Conservation (phyloP, 2,113 vertebrate species). For the Semnopithecus entellus region DNA sequence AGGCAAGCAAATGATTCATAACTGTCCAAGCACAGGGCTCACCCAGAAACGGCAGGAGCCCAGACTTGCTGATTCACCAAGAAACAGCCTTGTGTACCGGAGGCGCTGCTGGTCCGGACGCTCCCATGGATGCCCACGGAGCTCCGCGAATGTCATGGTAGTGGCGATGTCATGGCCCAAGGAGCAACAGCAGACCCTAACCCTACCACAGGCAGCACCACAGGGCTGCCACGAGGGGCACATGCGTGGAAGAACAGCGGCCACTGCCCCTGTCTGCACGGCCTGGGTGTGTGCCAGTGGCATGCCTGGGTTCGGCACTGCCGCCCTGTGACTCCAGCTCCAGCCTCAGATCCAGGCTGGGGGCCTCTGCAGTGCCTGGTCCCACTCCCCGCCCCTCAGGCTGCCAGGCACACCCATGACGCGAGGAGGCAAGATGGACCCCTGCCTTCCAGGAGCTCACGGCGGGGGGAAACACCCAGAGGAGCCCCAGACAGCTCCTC, state of each 20-base stretch:
- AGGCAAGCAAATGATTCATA: slow-evolving; percentile 77
- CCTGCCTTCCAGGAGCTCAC: not conserved
- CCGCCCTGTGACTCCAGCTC: not conserved
- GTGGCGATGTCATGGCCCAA: rapidly evolving
- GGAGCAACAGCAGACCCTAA: not conserved
- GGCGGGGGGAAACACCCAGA: not conserved
- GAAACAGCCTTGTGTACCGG: rapidly evolving
- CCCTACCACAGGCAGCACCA: not conserved
- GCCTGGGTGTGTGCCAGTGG: not conserved
- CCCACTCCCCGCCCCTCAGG: not conserved
- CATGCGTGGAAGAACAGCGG: not conserved
- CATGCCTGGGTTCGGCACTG: rapidly evolving
- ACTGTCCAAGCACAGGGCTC: slow-evolving; percentile 53
- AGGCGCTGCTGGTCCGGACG: rapidly evolving
- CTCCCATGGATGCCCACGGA: rapidly evolving
- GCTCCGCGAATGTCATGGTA: rapidly evolving
- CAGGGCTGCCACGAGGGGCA: rapidly evolving
- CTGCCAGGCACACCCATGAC: not conserved
- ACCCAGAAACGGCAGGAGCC: slow-evolving; percentile 12
- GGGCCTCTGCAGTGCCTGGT: not conserved
- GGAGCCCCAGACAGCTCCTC: not conserved
- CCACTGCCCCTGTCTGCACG: not conserved
- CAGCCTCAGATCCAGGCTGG: not conserved
- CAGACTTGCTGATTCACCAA: slow-evolving; percentile 40
- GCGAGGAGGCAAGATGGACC: rapidly evolving